Evolutionary conservation across 2,113 vertebrate genomes (phyloP).

Genomic region (Zootoca vivipara): DNA sequence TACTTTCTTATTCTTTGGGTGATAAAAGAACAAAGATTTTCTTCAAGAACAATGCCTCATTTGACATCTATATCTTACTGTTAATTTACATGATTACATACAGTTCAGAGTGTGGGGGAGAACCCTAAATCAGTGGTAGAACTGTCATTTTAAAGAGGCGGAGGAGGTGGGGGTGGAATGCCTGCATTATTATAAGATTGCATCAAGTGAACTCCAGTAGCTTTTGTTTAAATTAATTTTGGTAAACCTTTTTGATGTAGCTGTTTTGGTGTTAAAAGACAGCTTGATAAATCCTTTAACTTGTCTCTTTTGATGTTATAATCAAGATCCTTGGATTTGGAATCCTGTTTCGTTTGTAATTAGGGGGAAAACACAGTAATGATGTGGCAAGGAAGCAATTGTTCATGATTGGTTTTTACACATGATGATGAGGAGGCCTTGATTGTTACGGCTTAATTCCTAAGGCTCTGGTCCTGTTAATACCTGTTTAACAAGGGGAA

Average conservation of each 20-base stretch:
- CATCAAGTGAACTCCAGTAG: constrained; percentile 32
- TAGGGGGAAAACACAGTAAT: constrained; percentile 27
- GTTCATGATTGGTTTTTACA: constrained; percentile 41
- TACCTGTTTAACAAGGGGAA: neutral
- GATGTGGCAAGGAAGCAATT: constrained; percentile 38
- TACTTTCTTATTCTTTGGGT: constrained; percentile 59
- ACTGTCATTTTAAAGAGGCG: constrained; percentile 47
- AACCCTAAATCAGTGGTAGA: constrained; percentile 51
- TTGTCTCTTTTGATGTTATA: constrained; percentile 43
- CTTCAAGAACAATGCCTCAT: constrained; percentile 52
- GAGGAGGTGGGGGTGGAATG: constrained; percentile 30
- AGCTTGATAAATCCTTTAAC: constrained; percentile 48
- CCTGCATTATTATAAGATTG: constrained; percentile 39
- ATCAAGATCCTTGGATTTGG: neutral
- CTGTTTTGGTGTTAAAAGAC: constrained; percentile 40
- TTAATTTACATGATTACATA: constrained; percentile 61
- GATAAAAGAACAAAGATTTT: constrained; percentile 44
- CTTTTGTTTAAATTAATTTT: constrained; percentile 62
- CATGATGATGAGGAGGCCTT: constrained; percentile 11
- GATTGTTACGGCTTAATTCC: constrained; percentile 22
- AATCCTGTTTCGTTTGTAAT: constrained; percentile 50
- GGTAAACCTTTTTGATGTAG: constrained; percentile 35
- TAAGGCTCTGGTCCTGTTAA: constrained; percentile 9
- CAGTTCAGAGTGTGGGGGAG: constrained; percentile 38
- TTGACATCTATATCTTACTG: constrained; percentile 52